A percentile compares a stretch with the other conserved stretches of the same genome.
These are phyloP conservation scores for Diaprepes abbreviatus DNA, from an alignment of 2,888 invertebrate species.

Conservation along the genomic window DNA sequence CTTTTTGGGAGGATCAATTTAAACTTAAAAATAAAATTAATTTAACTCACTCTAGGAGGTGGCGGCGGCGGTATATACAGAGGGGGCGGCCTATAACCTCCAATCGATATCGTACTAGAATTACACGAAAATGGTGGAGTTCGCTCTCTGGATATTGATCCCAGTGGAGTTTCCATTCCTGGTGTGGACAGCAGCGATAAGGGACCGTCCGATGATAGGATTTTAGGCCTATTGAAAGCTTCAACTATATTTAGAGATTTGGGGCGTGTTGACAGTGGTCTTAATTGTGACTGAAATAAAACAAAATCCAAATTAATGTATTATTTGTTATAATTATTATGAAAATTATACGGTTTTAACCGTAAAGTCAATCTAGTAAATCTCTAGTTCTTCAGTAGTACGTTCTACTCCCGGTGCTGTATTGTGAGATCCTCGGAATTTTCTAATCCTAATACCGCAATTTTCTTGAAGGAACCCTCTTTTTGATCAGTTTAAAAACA, in stretches of 20 bases:
- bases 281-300: slow-evolving; percentile 55
- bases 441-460: no score
- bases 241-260: slow-evolving; percentile 62
- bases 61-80: slow-evolving; percentile 45
- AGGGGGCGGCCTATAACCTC: slow-evolving; percentile 54
- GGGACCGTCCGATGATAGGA: slow-evolving; percentile 59
- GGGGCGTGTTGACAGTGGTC: slow-evolving; percentile 55
- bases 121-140: slow-evolving; percentile 68
- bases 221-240: slow-evolving; percentile 57
- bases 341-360: no score
- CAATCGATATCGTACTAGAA: slow-evolving; percentile 68
- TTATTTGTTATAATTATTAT: no score
- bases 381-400: no score
- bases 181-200: slow-evolving; percentile 55
- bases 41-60: slow-evolving; percentile 49
- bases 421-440: no score
- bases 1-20: no score
- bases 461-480: no score
- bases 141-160: slow-evolving; percentile 67
- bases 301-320: no score
- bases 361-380: no score
- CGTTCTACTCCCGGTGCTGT: no score
- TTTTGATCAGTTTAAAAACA: no score
- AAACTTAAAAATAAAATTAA: no score
- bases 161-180: slow-evolving; percentile 51